Base-by-base conservation (phyloP, 2,797 vertebrate species). In the Melopsittacus undulatus region DNA sequence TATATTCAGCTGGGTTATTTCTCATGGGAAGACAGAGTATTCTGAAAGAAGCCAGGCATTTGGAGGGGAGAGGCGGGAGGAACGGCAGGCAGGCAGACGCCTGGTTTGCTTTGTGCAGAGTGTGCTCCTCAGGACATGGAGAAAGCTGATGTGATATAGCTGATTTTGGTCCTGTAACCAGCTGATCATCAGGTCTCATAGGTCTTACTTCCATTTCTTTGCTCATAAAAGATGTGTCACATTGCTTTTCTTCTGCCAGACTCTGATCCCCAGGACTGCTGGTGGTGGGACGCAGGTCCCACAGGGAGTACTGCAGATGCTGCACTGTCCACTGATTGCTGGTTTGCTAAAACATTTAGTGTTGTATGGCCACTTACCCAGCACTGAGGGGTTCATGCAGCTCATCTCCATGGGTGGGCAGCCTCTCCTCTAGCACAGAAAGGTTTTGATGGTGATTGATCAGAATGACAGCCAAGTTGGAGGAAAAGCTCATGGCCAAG, bases 1-100 rank as follows among this genome's bases (percentile, higher is more conserved):
- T 90, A 89, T 30, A 94, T 90, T 94, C 95, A 86, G 80, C 87
- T 88, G 94, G 89, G 66, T 92, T 96, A 90, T 96, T 96, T 95
- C 96, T 97, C 89, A 88, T 92, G 96, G 91, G 92, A 89, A 88
- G 92, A 86, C 84, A 92, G 40, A 94, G 84, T 3, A 0, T 49
- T 95, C 43, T 62, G 84, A 91, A 85, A 72, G 89, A 11, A 92
- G 81, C 56, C 88, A 85, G 92, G 82, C 86, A 0, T 67, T 92
- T 7, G 63, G 70, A 79, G 61, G 56, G 86, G 66, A 66, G 63
- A 51, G 70, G 54, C 16, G 2, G 63, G 34, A 85, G 72, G 52
- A 84, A 6, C 5, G 0, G 75, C 89, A 93, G 87, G 48, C 87
- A 24, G 49, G 83, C 81, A 62, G 61, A 76, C 69, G 72, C 80